phyloP scores from a whole-genome alignment of 2,797 vertebrate species.

The Coreius guichenoti region DNA sequence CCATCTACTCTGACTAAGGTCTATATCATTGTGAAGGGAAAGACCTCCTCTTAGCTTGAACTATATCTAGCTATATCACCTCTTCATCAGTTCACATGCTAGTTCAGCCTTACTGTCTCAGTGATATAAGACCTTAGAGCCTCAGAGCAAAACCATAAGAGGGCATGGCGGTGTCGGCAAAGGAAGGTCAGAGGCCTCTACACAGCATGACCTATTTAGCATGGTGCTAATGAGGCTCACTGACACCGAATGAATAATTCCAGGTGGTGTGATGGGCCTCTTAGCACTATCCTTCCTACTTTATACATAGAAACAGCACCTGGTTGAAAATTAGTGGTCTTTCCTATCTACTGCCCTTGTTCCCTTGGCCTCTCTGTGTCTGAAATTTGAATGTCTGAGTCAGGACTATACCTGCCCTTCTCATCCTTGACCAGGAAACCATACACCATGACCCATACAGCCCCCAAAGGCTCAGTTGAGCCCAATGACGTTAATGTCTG shows the following conservation, averaged over 20 bases:
- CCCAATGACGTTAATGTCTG: neutral
- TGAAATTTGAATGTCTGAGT: conserved; percentile 12
- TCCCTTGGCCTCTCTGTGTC: neutral
- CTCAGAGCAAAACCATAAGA: conserved; percentile 18
- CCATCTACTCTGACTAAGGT: conserved; percentile 6
- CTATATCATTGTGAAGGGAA: neutral
- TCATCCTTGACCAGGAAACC: neutral
- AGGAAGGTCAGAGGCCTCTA: conserved; percentile 53
- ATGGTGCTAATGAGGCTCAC: conserved; percentile 57
- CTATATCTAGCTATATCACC: conserved; percentile 13
- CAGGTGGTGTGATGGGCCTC: conserved; percentile 18
- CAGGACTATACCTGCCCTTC: neutral
- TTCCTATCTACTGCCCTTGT: neutral
- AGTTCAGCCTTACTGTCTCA: conserved; percentile 41
- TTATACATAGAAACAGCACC: conserved; percentile 23
- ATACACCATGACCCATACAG: conserved; percentile 1
- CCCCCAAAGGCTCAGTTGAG: neutral
- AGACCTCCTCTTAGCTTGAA: conserved; percentile 9
- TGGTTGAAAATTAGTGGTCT: neutral
- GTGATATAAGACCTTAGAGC: conserved; percentile 52
- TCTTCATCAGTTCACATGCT: conserved; percentile 22
- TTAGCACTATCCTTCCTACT: conserved; percentile 21
- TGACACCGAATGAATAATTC: conserved; percentile 58
- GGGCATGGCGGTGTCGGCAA: neutral
- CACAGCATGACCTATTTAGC: conserved; percentile 56